Base-by-base conservation (phyloP, 2,113 vertebrate genomes). In the Hemiprocne comata region DNA sequence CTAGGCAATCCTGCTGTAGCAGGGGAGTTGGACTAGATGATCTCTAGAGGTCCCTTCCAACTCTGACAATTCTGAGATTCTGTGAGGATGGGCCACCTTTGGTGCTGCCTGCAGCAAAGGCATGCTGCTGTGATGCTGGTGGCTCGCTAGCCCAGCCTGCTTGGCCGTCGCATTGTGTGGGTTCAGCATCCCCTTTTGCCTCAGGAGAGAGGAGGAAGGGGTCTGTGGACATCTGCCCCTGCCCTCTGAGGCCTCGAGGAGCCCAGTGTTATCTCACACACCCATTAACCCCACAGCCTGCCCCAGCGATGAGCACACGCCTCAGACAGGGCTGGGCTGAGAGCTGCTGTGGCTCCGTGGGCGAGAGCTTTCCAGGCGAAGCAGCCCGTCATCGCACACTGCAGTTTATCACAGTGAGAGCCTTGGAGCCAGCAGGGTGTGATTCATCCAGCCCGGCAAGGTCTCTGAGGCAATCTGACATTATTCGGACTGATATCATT, bases 401-500 rank as follows among this genome's bases (percentile, higher is more conserved):
- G 94, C 74, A 78, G 65, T 95, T 91, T 85, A 87, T 94, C 94
- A 95, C 81, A 82, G 78, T 40, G 55, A 90, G 86, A 94, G 89
- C 91, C 83, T 66, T 89, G 94, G 95, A 96, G 91, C 70, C 10
- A 0, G 81, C 91, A 21, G 50, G 25, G 70, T 74, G 94, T 97
- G 96, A 97, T 93, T 97, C 96, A 97, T 96, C 84, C 77, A 69
- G 79, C 89, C 91, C 94, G 0, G 91, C 84, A 72, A 89, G 50
- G 70, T 91, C 89, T 96, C 81, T 95, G 96, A 96, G 94, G 96
- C 96, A 96, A 89, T 93, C 67, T 93, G 95, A 97, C 95, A 94
- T 97, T 87, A 96, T 96, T 97, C 19, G 54, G 91, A 33, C 95
- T 97, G 96, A 96, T 97, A 97, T 89, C 93, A 97, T 97, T 97